phyloP scores from a whole-genome alignment of 2,113 vertebrate species.

The Coptodon rendalli region DNA sequence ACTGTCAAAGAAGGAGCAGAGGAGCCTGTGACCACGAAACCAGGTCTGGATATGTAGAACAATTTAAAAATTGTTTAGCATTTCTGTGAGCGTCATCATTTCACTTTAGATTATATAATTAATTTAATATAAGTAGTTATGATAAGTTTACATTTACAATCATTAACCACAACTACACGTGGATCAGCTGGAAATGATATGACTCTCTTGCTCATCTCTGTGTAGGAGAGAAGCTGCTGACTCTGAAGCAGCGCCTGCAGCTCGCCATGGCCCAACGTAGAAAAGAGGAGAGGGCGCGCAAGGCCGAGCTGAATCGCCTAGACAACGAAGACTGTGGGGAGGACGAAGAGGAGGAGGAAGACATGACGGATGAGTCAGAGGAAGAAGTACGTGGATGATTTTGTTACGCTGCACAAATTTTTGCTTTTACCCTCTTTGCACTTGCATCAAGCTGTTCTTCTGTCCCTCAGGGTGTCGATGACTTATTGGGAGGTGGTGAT shows the following conservation, averaged over 20 bases:
- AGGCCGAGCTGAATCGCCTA: constrained; percentile 79
- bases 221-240: constrained; percentile 86
- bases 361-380: constrained; percentile 84
- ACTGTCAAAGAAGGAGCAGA: constrained; percentile 77
- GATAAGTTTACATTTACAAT: fast-evolving
- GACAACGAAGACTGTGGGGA: constrained; percentile 92
- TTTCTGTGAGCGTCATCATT: background rate
- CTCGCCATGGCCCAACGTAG: constrained; percentile 91
- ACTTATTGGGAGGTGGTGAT: constrained; percentile 72
- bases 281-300: constrained; percentile 81
- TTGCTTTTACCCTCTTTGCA: background rate
- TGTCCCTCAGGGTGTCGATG: constrained; percentile 72
- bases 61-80: fast-evolving
- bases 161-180: background rate
- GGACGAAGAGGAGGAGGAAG: constrained; percentile 84
- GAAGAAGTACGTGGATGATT: constrained; percentile 61
- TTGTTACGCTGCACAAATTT: background rate
- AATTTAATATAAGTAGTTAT: background rate
- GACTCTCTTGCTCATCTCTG: background rate
- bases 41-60: constrained; percentile 72
- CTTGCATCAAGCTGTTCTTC: background rate
- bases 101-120: background rate
- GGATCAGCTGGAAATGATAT: background rate
- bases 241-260: constrained; percentile 89
- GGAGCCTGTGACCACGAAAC: constrained; percentile 67